phyloP scores from a whole-genome alignment of 2,797 vertebrate genomes.

The Anguilla obscura region DNA sequence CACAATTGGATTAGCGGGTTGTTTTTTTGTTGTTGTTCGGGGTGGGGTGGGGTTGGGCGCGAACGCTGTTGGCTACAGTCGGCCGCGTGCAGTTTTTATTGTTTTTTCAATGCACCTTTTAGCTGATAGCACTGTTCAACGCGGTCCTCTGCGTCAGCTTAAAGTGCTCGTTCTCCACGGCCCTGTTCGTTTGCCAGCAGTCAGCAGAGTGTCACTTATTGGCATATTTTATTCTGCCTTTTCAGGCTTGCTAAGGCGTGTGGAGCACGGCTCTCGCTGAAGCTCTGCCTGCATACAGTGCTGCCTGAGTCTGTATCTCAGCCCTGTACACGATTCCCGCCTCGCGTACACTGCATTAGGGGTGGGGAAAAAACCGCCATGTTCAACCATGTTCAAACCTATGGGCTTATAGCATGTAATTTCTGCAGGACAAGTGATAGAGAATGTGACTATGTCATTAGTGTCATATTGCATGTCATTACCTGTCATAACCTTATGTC shows the following conservation, averaged over 20 bases:
- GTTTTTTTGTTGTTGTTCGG: neutral
- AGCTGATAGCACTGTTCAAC: neutral
- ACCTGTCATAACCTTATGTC: neutral
- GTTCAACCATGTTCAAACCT: neutral
- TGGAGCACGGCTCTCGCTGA: neutral
- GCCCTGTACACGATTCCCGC: neutral
- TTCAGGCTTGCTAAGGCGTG: neutral
- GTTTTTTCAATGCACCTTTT: neutral
- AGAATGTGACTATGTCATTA: neutral
- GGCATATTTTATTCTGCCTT: conserved; percentile 22
- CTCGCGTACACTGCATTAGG: neutral
- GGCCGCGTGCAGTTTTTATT: neutral
- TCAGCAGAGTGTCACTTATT: conserved; percentile 28
- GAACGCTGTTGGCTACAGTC: neutral
- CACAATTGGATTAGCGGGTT: neutral
- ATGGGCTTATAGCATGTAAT: neutral
- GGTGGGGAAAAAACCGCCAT: neutral
- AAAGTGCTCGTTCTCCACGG: conserved; percentile 52
- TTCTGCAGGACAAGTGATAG: neutral
- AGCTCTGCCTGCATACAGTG: neutral
- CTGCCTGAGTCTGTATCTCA: neutral
- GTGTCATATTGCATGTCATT: neutral
- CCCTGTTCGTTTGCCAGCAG: conserved; percentile 37
- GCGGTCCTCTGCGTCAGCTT: conserved; percentile 53
- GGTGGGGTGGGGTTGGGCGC: neutral